Base-by-base conservation (phyloP, 1,140 invertebrate species). In the Ganaspis sp. region DNA sequence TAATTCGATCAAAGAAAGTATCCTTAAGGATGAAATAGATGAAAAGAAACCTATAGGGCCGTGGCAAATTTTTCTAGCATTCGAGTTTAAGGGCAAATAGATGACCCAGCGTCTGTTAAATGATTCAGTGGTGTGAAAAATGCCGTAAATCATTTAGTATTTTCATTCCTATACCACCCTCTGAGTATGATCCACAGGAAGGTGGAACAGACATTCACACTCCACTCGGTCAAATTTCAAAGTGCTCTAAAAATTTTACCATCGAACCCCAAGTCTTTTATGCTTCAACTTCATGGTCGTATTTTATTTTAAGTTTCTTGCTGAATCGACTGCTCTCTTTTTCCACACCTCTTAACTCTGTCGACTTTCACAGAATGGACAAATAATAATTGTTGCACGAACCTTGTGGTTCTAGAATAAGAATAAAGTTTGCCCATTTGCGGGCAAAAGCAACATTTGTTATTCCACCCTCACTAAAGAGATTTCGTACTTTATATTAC, bases 281-380 rank as follows among this genome's bases (percentile, higher is more conserved):
- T 49, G 19, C 8, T n/a, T 49, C 3, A 17, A 49, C 15, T 49
- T 49, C 11, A 49, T 6, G 45, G 45, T 49, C 45, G 15, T 49
- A 49, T 49, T 49, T 49, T 49, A 49, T 49, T 49, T 49, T 17
- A 49, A n/a, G 45, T 73, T 75, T 38, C 69, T 72, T 70, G n/a
- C 29, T 40, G 49, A 9, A 40, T 19, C 53, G 17, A 49, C 5
- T 53, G 17, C 37, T 40, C 37, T 40, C 23, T 54, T 74, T 38
- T 69, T 17, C 49, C 58, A 58, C 21, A 34, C 19, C 17, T 72
- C 40, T 71, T 74, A 69, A 17, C 42, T n/a, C 21, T 26, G 37
- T 53, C 34, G 37, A 8, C 38, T 54, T 42, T 6, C 2, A 29
- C 15, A 12, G 69, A 3, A 69, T 49, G 45, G 17, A 49, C 45